phyloP scores from a whole-genome alignment of 1,140 invertebrate genomes.

The Drosophila subpulchrella region DNA sequence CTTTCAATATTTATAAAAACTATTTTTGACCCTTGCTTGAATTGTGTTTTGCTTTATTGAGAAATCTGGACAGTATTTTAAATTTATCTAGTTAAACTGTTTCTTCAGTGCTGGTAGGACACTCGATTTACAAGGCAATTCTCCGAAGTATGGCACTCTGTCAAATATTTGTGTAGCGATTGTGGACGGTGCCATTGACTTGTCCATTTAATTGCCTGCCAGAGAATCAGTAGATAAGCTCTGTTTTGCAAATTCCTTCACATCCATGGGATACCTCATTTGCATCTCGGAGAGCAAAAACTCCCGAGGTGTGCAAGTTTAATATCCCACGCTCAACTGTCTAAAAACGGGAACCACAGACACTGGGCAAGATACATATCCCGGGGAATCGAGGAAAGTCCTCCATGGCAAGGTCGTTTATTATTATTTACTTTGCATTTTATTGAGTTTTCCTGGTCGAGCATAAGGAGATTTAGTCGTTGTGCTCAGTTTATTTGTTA shows the following conservation, averaged over 20 bases:
- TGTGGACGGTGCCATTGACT: conserved; percentile 19
- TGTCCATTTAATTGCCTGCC: conserved; percentile 42
- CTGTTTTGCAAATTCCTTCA: conserved; percentile 5
- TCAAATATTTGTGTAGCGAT: conserved; percentile 35
- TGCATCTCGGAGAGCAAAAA: conserved; percentile 18
- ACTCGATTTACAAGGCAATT: conserved; percentile 6
- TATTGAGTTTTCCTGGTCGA: conserved; percentile 61
- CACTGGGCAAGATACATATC: background rate
- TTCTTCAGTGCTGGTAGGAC: conserved; percentile 2
- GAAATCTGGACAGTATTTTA: no score
- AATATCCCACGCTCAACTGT: conserved; percentile 69
- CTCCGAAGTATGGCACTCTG: conserved; percentile 3
- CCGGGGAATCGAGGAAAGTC: conserved; percentile 1
- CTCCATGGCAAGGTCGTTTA: conserved; percentile 68
- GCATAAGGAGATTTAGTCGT: conserved; percentile 33
- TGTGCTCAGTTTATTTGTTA: conserved; percentile 65
- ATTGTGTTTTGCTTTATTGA: no score
- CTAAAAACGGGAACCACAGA: conserved; percentile 33
- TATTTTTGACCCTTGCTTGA: no score
- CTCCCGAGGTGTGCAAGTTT: conserved; percentile 31
- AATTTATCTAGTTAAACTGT: no score
- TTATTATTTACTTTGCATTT: conserved; percentile 79
- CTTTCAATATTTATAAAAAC: no score
- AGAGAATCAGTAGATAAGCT: conserved; percentile 31
- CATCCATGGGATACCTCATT: conserved; percentile 25